Conservation (phyloP, 2,888 invertebrate genomes). For the Papilio gigon region DNA sequence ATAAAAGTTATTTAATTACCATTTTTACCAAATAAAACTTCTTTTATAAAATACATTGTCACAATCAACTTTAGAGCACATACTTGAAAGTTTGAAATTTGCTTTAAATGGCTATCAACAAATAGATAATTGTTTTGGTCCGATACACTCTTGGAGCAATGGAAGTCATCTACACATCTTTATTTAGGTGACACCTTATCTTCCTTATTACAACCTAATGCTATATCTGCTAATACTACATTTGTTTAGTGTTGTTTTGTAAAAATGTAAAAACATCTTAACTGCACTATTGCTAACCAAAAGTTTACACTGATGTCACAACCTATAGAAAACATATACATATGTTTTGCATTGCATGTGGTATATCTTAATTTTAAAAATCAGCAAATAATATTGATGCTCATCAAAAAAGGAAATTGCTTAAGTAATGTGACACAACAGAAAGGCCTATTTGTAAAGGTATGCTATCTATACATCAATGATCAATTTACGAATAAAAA, state of each 20-base stretch:
- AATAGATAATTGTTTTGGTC: no score
- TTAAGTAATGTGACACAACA: background rate
- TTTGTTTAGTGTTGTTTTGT: no score
- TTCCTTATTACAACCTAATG: background rate
- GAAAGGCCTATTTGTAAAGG: no score
- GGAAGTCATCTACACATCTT: background rate
- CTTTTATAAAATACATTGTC: background rate
- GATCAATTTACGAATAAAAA: background rate
- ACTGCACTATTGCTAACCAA: no score
- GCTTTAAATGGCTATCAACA: background rate
- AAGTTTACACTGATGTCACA: no score
- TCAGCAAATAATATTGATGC: background rate
- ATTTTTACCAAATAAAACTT: background rate
- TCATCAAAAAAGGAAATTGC: background rate
- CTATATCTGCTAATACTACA: background rate
- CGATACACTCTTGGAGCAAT: background rate
- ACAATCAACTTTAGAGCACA: background rate
- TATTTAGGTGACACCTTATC: background rate
- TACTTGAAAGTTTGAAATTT: background rate
- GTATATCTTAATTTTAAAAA: background rate
- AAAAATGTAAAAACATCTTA: no score
- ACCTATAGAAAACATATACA: no score
- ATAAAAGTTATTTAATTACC: background rate
- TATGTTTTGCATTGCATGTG: no score
- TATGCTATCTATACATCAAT: no score